These are phyloP conservation scores for Apis dorsata DNA, from an alignment of 1,140 invertebrate species.

Conservation along the genomic window DNA sequence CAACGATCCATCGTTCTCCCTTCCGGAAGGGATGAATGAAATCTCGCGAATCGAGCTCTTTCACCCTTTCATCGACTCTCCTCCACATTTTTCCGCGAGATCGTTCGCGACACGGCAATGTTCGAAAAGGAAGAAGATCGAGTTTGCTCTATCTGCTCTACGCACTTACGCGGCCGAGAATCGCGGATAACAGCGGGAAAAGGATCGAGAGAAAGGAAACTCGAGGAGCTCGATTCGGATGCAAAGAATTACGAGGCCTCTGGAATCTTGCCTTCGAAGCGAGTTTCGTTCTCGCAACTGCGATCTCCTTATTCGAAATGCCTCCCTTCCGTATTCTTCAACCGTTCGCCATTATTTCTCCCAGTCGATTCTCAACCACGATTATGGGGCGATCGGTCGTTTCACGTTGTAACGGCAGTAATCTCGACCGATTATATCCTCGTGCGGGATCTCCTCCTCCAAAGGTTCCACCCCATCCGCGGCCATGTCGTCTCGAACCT, in stretches of 20 bases:
- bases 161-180: slow-evolving; percentile 51
- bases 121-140: slow-evolving; percentile 33
- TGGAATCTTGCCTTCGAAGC: slow-evolving; percentile 9
- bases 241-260: slow-evolving; percentile 16
- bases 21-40: neutral
- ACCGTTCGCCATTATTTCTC: neutral
- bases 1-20: neutral
- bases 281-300: neutral
- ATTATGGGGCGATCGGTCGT: slow-evolving; percentile 64
- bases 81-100: neutral
- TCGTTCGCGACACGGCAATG: slow-evolving; percentile 3
- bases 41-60: neutral
- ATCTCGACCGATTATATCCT: slow-evolving; percentile 77
- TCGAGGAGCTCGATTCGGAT: neutral
- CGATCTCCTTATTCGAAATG: neutral
- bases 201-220: neutral
- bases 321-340: neutral
- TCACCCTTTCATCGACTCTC: neutral
- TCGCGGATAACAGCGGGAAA: neutral
- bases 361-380: slow-evolving; percentile 8
- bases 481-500: slow-evolving; percentile 76
- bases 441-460: slow-evolving; percentile 75
- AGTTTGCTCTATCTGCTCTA: slow-evolving; percentile 61
- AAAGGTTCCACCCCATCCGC: slow-evolving; percentile 75
- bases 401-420: slow-evolving; percentile 77